A percentile compares a stretch with the other conserved stretches of the same genome.
These are phyloP conservation scores for Congeria kusceri DNA, from an alignment of 2,888 invertebrate species.

Conservation along the genomic window DNA sequence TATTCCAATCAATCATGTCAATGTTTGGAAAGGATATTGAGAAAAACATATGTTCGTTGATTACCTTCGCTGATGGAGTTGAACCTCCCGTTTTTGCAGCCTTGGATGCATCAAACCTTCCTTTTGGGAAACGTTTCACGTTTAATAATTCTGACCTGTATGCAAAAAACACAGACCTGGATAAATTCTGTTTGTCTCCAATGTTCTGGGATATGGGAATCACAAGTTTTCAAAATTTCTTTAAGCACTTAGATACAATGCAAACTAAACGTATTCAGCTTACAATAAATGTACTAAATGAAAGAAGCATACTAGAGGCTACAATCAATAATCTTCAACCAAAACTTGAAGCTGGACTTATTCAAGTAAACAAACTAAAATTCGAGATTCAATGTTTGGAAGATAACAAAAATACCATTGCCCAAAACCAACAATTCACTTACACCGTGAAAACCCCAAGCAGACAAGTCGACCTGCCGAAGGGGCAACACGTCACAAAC, in stretches of 20 bases:
- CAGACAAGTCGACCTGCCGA: slow-evolving; percentile 27
- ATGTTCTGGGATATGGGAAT: slow-evolving; percentile 67
- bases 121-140: slow-evolving; percentile 37
- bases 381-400: slow-evolving; percentile 39
- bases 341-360: slow-evolving; percentile 40
- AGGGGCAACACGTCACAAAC: slow-evolving; percentile 53
- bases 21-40: slow-evolving; percentile 65
- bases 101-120: slow-evolving; percentile 50
- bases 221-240: slow-evolving; percentile 51
- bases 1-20: slow-evolving; percentile 59
- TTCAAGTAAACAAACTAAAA: slow-evolving; percentile 31
- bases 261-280: slow-evolving; percentile 57
- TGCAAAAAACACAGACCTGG: slow-evolving; percentile 33
- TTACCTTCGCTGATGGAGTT: slow-evolving; percentile 67
- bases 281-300: slow-evolving; percentile 60
- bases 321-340: slow-evolving; percentile 41
- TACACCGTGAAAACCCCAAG: slow-evolving; percentile 46
- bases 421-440: slow-evolving; percentile 45
- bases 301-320: slow-evolving; percentile 55
- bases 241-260: slow-evolving; percentile 39
- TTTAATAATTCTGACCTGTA: slow-evolving; percentile 67
- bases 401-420: slow-evolving; percentile 38
- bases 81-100: slow-evolving; percentile 61
- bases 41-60: slow-evolving; percentile 55
- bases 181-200: slow-evolving; percentile 23